phyloP scores from a whole-genome alignment of 2,888 invertebrate genomes.

The Cephus runcator region DNA sequence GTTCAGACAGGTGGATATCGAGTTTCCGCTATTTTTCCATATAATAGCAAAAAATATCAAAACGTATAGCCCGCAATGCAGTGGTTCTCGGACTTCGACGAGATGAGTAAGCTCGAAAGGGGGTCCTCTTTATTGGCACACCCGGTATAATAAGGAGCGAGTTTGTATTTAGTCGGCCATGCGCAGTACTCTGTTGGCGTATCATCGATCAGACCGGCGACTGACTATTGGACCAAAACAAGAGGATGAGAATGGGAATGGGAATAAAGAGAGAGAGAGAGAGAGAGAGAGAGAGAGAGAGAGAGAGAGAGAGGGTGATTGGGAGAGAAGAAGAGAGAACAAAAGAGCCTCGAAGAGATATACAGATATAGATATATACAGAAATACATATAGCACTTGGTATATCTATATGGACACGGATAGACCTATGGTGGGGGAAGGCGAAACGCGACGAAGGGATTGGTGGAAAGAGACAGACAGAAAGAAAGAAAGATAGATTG shows the following conservation, averaged over 20 bases:
- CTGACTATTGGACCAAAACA: constrained; percentile 64
- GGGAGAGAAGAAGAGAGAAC: constrained; percentile 16
- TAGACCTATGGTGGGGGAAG: constrained; percentile 5
- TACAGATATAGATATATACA: not conserved
- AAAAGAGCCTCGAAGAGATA: constrained; percentile 7
- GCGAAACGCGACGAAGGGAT: constrained; percentile 20
- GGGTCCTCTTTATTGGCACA: constrained; percentile 50
- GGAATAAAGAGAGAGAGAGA: constrained; percentile 48
- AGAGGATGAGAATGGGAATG: constrained; percentile 57
- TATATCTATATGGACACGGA: not conserved
- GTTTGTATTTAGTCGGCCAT: constrained; percentile 61
- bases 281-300: constrained; percentile 11
- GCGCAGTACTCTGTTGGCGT: constrained; percentile 62
- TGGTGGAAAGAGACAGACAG: constrained; percentile 28
- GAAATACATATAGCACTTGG: not conserved
- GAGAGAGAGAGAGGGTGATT: constrained; percentile 25
- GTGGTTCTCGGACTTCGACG: not conserved
- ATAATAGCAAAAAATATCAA: not conserved
- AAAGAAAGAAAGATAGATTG: constrained; percentile 9
- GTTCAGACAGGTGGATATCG: not conserved
- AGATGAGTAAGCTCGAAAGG: not conserved
- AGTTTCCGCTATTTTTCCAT: not conserved
- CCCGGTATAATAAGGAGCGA: constrained; percentile 60
- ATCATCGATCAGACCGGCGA: constrained; percentile 64
- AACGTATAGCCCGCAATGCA: not conserved